Evolutionary conservation across 2,113 vertebrate genomes (phyloP).

Genomic region (Archilochus colubris): DNA sequence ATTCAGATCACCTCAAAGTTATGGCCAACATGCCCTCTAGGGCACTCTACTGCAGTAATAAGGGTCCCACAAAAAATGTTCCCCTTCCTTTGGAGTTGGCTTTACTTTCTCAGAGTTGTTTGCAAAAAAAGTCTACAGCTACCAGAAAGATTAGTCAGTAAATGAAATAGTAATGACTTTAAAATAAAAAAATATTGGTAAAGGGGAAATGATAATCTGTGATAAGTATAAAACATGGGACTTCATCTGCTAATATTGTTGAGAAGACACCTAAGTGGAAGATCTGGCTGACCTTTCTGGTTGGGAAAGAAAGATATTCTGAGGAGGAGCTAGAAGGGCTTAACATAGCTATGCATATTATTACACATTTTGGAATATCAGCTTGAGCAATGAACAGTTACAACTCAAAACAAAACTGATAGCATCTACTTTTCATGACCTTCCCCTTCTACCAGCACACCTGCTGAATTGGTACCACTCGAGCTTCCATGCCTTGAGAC

Average conservation of each 20-base stretch:
- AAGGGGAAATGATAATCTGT: neutral
- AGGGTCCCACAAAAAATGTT: neutral
- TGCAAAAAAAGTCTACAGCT: neutral
- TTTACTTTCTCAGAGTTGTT: neutral
- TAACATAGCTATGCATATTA: neutral
- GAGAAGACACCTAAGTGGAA: neutral
- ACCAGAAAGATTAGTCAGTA: neutral
- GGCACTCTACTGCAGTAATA: neutral
- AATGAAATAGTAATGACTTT: neutral
- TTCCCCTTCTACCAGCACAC: neutral
- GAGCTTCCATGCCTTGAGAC: neutral
- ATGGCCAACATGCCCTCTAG: neutral
- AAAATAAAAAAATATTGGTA: neutral
- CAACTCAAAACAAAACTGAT: slow-evolving; percentile 4
- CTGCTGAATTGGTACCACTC: neutral
- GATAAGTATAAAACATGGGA: neutral
- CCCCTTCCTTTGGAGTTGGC: neutral
- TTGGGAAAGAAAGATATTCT: neutral
- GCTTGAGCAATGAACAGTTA: neutral
- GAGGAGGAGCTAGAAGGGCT: neutral
- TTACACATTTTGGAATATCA: neutral
- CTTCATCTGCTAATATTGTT: neutral
- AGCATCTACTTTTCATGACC: neutral
- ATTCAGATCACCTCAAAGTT: neutral
- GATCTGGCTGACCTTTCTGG: neutral